Percentiles rank a stretch among this genome's conserved stretches.
phyloP scores from a whole-genome alignment of 2,888 invertebrate genomes.

The Lasioglossum zephyrum region DNA sequence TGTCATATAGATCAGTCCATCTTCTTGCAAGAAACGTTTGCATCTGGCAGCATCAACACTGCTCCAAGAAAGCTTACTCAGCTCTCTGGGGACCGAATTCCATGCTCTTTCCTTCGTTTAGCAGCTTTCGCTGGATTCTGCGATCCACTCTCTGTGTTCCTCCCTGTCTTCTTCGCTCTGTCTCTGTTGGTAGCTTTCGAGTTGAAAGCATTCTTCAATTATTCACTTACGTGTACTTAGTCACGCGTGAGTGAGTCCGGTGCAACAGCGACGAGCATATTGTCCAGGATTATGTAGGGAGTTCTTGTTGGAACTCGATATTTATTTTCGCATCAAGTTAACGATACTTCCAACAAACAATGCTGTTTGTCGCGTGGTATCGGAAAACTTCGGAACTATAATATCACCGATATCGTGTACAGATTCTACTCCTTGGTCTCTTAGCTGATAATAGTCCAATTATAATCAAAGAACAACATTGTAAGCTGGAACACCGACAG shows the following conservation, averaged over 20 bases:
- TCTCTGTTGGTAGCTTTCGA: slow-evolving; percentile 59
- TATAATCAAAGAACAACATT: neutral
- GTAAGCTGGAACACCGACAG: neutral
- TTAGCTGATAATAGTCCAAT: neutral
- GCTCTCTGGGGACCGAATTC: slow-evolving; percentile 63
- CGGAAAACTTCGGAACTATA: neutral
- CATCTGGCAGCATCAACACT: neutral
- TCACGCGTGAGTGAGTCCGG: slow-evolving; percentile 62
- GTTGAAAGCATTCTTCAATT: slow-evolving; percentile 80
- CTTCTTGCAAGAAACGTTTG: neutral
- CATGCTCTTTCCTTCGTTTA: slow-evolving; percentile 64
- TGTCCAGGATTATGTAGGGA: slow-evolving; percentile 15
- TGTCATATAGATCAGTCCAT: neutral
- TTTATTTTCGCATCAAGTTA: neutral
- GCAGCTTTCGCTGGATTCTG: slow-evolving; percentile 62
- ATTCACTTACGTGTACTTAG: slow-evolving; percentile 78
- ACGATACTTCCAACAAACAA: neutral
- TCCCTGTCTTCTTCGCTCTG: slow-evolving; percentile 6
- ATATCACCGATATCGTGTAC: neutral
- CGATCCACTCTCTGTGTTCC: slow-evolving; percentile 18
- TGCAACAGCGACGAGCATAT: slow-evolving; percentile 18
- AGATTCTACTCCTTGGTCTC: neutral
- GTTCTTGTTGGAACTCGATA: neutral
- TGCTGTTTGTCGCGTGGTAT: neutral
- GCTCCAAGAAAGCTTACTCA: slow-evolving; percentile 54